Conservation (phyloP, 53 echinoderm and acorn worm species). For the Luidia sarsii region DNA sequence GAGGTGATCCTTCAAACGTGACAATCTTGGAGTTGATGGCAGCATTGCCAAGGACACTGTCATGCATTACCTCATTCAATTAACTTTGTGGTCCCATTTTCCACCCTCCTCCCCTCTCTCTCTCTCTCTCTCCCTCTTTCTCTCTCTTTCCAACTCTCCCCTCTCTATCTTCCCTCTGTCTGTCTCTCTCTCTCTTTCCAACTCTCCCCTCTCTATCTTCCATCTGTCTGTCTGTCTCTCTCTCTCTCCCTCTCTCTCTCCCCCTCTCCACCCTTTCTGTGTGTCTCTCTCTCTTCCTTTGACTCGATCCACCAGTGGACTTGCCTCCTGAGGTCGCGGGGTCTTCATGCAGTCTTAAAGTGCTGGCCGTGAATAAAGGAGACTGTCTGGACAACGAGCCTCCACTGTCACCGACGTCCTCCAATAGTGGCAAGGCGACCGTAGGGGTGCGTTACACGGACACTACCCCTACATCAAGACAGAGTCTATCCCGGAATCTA, state of each 20-base stretch:
- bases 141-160: neutral
- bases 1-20: neutral
- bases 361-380: slow-evolving; percentile 28
- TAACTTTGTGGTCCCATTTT: too few relatives aligned
- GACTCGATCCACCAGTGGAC: slow-evolving; percentile 59
- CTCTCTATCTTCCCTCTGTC: slow-evolving; percentile 83
- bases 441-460: slow-evolving; percentile 52
- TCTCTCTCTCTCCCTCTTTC: neutral
- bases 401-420: slow-evolving; percentile 47
- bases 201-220: neutral
- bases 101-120: neutral
- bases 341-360: slow-evolving; percentile 81
- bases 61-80: neutral
- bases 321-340: slow-evolving; percentile 92
- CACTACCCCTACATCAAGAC: too few relatives aligned
- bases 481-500: too few relatives aligned
- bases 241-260: too few relatives aligned
- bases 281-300: neutral
- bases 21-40: too few relatives aligned
- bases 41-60: too few relatives aligned
- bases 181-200: too few relatives aligned
- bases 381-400: slow-evolving; percentile 30
- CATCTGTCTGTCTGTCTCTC: neutral
- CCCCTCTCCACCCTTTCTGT: neutral
- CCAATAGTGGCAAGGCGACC: slow-evolving; percentile 46